A percentile compares a stretch with the other conserved stretches of the same genome.
These are phyloP conservation scores for Homalodisca vitripennis DNA, from an alignment of 1,140 invertebrate species.

Conservation along the genomic window DNA sequence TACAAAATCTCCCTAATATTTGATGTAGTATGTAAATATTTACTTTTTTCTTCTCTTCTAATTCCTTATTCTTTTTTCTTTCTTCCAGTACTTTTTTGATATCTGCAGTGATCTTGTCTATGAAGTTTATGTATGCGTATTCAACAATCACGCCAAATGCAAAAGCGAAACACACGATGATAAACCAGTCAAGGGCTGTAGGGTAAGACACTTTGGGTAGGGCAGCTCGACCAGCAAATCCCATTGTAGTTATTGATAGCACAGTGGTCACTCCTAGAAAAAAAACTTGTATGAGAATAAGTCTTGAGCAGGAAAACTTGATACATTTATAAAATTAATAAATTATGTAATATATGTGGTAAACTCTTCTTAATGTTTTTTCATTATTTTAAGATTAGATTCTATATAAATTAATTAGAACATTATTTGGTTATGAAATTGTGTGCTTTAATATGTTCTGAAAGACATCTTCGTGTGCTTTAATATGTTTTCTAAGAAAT, in stretches of 20 bases:
- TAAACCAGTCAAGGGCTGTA: constrained; percentile 62
- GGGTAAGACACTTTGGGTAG: constrained; percentile 58
- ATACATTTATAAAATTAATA: no score
- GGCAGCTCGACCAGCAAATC: constrained; percentile 56
- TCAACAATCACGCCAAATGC: constrained; percentile 60
- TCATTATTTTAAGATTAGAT: no score
- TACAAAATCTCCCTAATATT: no score
- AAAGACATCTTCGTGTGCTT: no score
- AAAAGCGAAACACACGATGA: constrained; percentile 59
- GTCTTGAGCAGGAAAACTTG: background rate
- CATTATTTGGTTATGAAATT: no score
- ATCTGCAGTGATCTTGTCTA: constrained; percentile 53
- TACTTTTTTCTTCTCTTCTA: constrained; percentile 28
- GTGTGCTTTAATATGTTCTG: no score
- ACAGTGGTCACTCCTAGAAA: constrained; percentile 58
- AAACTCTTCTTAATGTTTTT: no score
- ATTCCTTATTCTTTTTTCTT: constrained; percentile 20
- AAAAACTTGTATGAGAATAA: background rate
- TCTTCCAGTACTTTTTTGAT: constrained; percentile 44
- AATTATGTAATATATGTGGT: no score
- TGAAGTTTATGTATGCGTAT: constrained; percentile 61
- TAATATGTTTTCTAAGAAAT: no score
- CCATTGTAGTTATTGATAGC: constrained; percentile 58
- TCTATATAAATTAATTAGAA: no score
- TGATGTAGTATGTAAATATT: no score